phyloP scores from a whole-genome alignment of 2,797 vertebrate genomes.

The Sciurus vulgaris region DNA sequence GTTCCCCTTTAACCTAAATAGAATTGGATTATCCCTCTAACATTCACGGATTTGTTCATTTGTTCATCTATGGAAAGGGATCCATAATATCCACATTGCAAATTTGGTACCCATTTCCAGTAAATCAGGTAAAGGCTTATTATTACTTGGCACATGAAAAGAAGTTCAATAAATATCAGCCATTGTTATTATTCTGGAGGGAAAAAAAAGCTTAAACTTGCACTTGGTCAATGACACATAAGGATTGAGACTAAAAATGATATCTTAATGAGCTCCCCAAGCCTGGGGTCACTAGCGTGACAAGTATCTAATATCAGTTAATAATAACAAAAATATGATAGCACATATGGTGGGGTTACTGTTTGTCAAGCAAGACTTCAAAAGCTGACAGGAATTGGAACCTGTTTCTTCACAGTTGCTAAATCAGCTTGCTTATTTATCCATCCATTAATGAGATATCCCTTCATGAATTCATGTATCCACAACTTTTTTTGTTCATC shows the following conservation, averaged over 20 bases:
- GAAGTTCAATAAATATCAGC: constrained; percentile 28
- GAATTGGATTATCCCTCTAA: background rate
- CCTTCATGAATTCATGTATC: background rate
- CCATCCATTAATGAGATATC: background rate
- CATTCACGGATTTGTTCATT: no score
- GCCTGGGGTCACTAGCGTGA: background rate
- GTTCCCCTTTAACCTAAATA: background rate
- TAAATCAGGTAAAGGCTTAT: constrained; percentile 33
- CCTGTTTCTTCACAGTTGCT: constrained; percentile 12
- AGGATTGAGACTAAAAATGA: background rate
- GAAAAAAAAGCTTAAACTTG: background rate
- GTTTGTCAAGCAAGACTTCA: constrained; percentile 57
- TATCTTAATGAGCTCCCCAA: constrained; percentile 25
- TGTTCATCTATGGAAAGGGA: constrained; percentile 28
- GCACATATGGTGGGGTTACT: background rate
- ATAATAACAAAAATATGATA: background rate
- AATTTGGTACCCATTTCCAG: background rate
- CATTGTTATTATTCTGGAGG: background rate
- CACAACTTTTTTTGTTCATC: background rate
- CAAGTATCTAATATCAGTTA: background rate
- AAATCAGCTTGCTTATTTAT: background rate
- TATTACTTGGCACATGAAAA: background rate
- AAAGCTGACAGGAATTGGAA: background rate
- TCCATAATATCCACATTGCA: background rate
- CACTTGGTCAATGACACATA: background rate